Percentiles rank a stretch among this genome's conserved stretches.
phyloP scores from a whole-genome alignment of 2,888 invertebrate species.

The Reticulitermes lucifugus region DNA sequence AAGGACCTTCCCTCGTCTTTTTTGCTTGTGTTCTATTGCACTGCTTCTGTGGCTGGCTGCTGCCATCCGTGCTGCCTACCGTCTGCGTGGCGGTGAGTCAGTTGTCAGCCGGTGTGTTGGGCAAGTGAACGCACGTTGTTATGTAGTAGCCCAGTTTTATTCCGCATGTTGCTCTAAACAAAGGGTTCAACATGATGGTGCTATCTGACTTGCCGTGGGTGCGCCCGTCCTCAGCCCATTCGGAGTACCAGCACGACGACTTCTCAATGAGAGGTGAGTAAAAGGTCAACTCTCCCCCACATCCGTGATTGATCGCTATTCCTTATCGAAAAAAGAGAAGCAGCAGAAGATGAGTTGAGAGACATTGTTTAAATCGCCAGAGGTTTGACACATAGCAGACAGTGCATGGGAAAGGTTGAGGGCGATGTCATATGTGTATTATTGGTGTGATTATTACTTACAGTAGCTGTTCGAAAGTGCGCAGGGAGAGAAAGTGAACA shows the following conservation, averaged over 20 bases:
- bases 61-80: conserved; percentile 10
- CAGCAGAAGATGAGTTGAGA: not conserved
- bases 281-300: not conserved
- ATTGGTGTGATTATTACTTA: not conserved
- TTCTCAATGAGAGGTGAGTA: conserved; percentile 46
- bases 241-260: conserved; percentile 40
- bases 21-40: conserved; percentile 32
- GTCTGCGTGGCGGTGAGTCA: conserved; percentile 40
- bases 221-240: conserved; percentile 37
- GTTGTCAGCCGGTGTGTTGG: conserved; percentile 35
- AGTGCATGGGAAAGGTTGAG: not conserved
- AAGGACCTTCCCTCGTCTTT: conserved; percentile 12
- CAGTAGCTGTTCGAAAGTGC: not conserved
- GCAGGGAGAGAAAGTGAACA: not conserved
- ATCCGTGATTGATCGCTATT: too few species aligned
- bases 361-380: not conserved
- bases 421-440: not conserved
- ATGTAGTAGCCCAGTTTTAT: conserved; percentile 10
- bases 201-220: conserved; percentile 49
- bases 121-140: not conserved
- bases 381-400: not conserved
- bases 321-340: not conserved
- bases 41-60: conserved; percentile 15
- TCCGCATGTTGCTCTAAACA: conserved; percentile 10
- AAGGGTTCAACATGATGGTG: conserved; percentile 47